phyloP scores from a whole-genome alignment of 1,140 invertebrate genomes.

The Penaeus japonicus region DNA sequence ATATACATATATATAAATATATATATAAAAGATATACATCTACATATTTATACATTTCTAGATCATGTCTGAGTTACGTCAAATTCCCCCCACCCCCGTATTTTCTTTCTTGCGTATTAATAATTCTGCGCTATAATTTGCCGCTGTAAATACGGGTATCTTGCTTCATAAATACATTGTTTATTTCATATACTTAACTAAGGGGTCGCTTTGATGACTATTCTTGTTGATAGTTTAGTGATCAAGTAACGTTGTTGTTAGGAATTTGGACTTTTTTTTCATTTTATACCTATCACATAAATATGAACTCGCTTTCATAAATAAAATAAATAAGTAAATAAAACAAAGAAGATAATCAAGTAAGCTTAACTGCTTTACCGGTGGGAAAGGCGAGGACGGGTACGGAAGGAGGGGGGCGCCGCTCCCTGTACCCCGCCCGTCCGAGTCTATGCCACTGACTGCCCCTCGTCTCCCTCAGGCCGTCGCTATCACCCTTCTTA shows the following conservation, averaged over 20 bases:
- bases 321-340: too few relatives aligned
- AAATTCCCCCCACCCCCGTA: conserved; percentile 9
- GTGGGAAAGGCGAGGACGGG: not conserved
- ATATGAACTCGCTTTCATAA: conserved; percentile 51
- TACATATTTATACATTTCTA: conserved; percentile 3
- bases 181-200: conserved; percentile 44
- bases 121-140: conserved; percentile 22
- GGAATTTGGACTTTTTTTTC: conserved; percentile 43
- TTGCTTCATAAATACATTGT: conserved; percentile 47
- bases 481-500: too few relatives aligned
- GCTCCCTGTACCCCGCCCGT: not conserved
- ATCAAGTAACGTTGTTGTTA: conserved; percentile 52
- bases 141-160: conserved; percentile 54
- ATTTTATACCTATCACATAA: conserved; percentile 55
- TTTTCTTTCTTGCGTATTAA: conserved; percentile 20
- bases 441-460: not conserved
- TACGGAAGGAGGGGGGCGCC: not conserved
- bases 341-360: conserved; percentile 39
- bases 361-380: conserved; percentile 48
- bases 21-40: not conserved
- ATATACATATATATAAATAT: too few relatives aligned
- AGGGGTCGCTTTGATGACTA: conserved; percentile 21
- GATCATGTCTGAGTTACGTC: not conserved
- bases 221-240: conserved; percentile 54
- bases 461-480: not conserved